These are phyloP conservation scores for Indicator indicator DNA, from an alignment of 2,113 vertebrate species.

Conservation along the genomic window DNA sequence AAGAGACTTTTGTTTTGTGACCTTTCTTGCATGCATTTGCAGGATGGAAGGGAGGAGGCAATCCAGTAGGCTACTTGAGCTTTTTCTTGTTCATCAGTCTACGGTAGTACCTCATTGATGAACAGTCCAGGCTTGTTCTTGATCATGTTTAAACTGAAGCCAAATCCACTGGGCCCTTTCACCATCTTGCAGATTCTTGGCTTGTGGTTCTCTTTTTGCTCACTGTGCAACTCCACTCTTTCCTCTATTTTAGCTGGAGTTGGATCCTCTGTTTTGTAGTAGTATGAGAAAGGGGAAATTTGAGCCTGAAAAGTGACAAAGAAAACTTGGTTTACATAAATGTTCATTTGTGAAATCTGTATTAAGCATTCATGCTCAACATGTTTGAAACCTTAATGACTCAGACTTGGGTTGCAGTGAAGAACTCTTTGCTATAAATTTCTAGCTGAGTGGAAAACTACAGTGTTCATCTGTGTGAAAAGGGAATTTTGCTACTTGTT, in stretches of 20 bases:
- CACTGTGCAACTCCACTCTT: neutral
- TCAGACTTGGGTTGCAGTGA: neutral
- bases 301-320: slow-evolving; percentile 77
- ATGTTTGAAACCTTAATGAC: neutral
- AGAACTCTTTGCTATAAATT: neutral
- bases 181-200: slow-evolving; percentile 88
- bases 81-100: neutral
- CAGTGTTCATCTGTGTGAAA: neutral
- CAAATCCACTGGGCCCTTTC: slow-evolving; percentile 83
- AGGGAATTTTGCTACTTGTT: neutral
- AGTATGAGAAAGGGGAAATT: slow-evolving; percentile 85
- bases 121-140: slow-evolving; percentile 81
- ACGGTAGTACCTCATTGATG: slow-evolving; percentile 82
- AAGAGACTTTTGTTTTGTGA: neutral
- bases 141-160: slow-evolving; percentile 89
- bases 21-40: neutral
- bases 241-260: neutral
- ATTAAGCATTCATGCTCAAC: neutral
- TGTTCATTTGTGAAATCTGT: neutral
- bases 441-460: neutral
- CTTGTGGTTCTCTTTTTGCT: slow-evolving; percentile 70
- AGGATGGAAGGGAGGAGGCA: neutral
- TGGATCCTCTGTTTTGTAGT: slow-evolving; percentile 71
- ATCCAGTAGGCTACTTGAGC: neutral
- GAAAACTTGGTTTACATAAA: neutral